These are phyloP conservation scores for Lathamus discolor DNA, from an alignment of 2,113 vertebrate genomes.

Conservation along the genomic window DNA sequence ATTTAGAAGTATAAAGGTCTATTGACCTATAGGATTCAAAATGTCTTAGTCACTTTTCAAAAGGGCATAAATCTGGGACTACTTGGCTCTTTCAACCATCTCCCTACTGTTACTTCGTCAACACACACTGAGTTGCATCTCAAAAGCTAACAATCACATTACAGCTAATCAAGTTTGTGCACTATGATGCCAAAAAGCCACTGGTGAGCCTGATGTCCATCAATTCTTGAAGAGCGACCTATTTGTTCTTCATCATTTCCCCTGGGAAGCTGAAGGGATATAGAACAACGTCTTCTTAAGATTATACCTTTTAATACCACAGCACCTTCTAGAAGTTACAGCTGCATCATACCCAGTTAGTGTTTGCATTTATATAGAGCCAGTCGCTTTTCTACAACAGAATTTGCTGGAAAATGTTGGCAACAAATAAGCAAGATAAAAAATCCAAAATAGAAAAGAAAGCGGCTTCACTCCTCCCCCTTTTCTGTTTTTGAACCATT, in stretches of 20 bases:
- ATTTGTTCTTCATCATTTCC: not conserved
- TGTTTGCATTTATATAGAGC: not conserved
- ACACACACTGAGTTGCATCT: not conserved
- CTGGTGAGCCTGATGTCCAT: not conserved
- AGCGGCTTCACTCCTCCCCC: rapidly evolving
- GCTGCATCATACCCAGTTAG: not conserved
- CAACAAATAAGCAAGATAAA: not conserved
- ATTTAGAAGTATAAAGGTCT: not conserved
- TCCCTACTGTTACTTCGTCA: not conserved
- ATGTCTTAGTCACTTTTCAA: not conserved
- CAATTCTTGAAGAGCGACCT: not conserved
- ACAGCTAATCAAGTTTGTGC: not conserved
- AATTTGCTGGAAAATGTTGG: not conserved
- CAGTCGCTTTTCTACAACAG: not conserved
- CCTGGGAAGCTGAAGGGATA: not conserved
- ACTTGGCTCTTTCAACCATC: not conserved
- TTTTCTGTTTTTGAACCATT: not conserved
- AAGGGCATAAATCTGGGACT: not conserved
- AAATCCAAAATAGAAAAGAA: not conserved
- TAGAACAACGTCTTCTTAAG: not conserved
- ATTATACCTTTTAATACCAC: not conserved
- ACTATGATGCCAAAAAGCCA: not conserved
- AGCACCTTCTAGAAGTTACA: not conserved
- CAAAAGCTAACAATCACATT: not conserved
- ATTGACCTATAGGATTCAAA: not conserved